Base-by-base conservation (phyloP, 2,113 vertebrate genomes). In the Periophthalmus modestus region DNA sequence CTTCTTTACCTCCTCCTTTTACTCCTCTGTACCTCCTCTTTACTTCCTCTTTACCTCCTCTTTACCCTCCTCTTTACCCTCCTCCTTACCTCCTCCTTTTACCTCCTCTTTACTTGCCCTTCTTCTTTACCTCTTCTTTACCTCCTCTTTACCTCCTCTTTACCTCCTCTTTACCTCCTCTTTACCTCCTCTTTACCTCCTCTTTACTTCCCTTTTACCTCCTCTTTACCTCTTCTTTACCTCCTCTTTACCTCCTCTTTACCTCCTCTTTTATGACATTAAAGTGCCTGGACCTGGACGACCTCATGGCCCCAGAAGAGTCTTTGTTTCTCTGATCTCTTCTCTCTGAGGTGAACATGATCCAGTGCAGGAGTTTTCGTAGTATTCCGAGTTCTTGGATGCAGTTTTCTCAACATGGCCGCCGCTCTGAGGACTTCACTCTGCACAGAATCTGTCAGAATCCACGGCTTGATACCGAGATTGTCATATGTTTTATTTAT, bases 321-420 rank as follows among this genome's bases (percentile, higher is more conserved):
- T 77, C 85, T 83, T 81, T 58, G 80, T 72, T 78, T 75, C 47
- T 57, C 43, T 54, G 63, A 85, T 87, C 19, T 73, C 68, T 59
- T 72, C 61, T 73, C 77, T 75, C 71, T 52, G 50, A 83, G 65
- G 23, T 48, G 71, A 81, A 85, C 79, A 58, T 90, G 87, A 92
- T 88, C 71, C 80, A 88, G 77, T 81, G 69, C 87, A 92, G 88
- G 47, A 33, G 34, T 88, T 92, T 82, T 91, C 84, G 88, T 43
- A 33, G 34, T 88, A 92, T 82, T 91, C 84, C 86, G 83, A 80
- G 63, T 4, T 47, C 65, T 67, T 43, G 39, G 73, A 87, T 89
- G 80, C 80, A 76, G 82, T 77, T 81, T 74, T 52, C 82, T 84
- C 61, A 5, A 80, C 76, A 69, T 88, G 82, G 83, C 82, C 52